A percentile compares a stretch with the other conserved stretches of the same genome.
Evolutionary conservation across 2,113 vertebrate species (phyloP).

Genomic region (Callocephalon fimbriatum): DNA sequence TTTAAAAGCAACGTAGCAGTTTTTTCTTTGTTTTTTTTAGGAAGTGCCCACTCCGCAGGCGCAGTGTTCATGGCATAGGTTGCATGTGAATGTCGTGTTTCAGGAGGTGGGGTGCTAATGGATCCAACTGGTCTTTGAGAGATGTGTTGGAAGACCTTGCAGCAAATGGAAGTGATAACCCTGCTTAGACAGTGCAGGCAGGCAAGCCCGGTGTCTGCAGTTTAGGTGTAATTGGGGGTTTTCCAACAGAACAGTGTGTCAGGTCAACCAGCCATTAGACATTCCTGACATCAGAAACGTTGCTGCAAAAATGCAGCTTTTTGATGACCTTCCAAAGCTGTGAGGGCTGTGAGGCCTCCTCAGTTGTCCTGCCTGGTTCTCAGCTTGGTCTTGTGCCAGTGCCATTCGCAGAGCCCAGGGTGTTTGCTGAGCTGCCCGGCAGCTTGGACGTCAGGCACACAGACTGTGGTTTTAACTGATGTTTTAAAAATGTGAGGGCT

Average conservation of each 20-base stretch:
- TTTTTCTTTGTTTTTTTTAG: not conserved
- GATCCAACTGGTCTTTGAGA: not conserved
- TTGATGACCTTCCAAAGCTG: not conserved
- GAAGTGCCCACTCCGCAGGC: not conserved
- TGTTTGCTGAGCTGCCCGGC: not conserved
- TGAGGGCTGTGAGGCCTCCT: not conserved
- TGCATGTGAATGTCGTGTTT: not conserved
- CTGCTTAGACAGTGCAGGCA: not conserved
- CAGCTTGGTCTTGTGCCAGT: accelerated
- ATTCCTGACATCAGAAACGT: not conserved
- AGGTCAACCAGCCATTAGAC: not conserved
- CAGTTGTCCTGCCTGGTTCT: not conserved
- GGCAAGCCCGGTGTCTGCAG: not conserved
- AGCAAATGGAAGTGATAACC: not conserved
- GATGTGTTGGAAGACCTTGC: not conserved
- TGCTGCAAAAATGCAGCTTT: not conserved
- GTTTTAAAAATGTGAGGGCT: not conserved
- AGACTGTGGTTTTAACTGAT: not conserved
- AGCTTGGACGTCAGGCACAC: not conserved
- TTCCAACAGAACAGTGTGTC: not conserved
- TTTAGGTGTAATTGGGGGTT: not conserved
- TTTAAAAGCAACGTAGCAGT: not conserved
- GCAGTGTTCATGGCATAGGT: not conserved
- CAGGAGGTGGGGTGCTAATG: not conserved
- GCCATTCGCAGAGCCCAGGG: not conserved